Base-by-base conservation (phyloP, 2,888 invertebrate species). In the Pollenia angustigena region DNA sequence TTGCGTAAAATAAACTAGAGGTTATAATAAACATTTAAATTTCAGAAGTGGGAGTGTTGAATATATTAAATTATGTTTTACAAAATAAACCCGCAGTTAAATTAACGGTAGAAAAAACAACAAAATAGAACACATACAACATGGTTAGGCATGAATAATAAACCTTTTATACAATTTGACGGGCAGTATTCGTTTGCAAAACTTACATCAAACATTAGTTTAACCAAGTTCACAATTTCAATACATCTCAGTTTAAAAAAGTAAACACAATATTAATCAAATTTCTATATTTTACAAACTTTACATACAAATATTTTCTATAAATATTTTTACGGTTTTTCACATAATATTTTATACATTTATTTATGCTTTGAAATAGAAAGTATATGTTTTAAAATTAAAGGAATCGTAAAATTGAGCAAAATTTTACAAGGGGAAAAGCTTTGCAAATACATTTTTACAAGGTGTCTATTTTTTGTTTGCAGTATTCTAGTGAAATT, bases 21-120 rank as follows among this genome's bases (percentile, higher is more conserved):
- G 32, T 9, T 9, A 14, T 23, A 40, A 52, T 14, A 6, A 8
- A 9, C 1, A 52, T 40, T 7, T 52, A 52, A 40, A n/a, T 52
- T 62, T 50, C 48, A 40, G 32, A 44, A 46, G 76, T 42, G 16
- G 40, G 50, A 42, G 68, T 42, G 42, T 10, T 42, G 48, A 69
- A 79, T 60, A 69, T 44, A 69, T 69, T 32, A 78, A 68, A 69
- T 79, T 60, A 69, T 60, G 6, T 44, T 58, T 50, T 40, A 42
- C 40, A 42, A 58, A 58, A 60, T 18, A 60, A 12, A 60, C 58
- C 48, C 42, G 58, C 66, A 56, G 56, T 40, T 40, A n/a, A 50
- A 78, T 56, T 42, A 12, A 48, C 48, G 60, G 16, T 11, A 50
- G 23, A 42, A 10, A 48, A 12, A 56, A 58, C 12, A 23, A 23